phyloP scores from a whole-genome alignment of 1,140 invertebrate genomes.

The Chlorops oryzae region DNA sequence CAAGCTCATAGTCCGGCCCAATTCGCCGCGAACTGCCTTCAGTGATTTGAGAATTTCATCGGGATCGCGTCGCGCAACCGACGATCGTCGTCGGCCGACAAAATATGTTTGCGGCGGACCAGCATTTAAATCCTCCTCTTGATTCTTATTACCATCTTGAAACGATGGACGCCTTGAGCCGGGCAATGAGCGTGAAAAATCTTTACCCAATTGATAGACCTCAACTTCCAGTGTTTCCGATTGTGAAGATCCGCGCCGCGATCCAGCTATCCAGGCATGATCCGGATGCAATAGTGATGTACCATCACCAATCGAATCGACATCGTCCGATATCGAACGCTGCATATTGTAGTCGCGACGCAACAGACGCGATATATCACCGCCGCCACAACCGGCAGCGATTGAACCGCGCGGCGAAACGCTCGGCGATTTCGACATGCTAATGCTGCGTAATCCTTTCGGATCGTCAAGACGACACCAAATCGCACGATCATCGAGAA shows the following conservation, averaged over 20 bases:
- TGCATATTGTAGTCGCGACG: conserved; percentile 61
- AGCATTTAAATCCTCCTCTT: conserved; percentile 50
- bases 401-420: conserved; percentile 75
- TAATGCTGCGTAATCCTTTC: conserved; percentile 54
- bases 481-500: conserved; percentile 75
- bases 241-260: conserved; percentile 73
- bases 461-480: conserved; percentile 84
- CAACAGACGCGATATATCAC: conserved; percentile 55
- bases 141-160: conserved; percentile 57
- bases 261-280: conserved; percentile 69
- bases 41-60: conserved; percentile 73
- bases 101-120: conserved; percentile 55
- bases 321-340: conserved; percentile 65
- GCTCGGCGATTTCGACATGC: conserved; percentile 60
- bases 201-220: conserved; percentile 74
- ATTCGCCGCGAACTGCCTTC: conserved; percentile 71
- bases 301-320: conserved; percentile 65
- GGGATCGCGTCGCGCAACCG: conserved; percentile 69
- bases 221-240: conserved; percentile 79
- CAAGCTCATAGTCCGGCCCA: conserved; percentile 71
- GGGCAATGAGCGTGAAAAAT: conserved; percentile 77
- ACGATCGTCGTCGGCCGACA: conserved; percentile 67
- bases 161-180: conserved; percentile 78
- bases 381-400: conserved; percentile 48
- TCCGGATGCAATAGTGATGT: conserved; percentile 73